These are phyloP conservation scores for Saxidomus purpurata DNA, from an alignment of 1,140 invertebrate species.

Conservation along the genomic window DNA sequence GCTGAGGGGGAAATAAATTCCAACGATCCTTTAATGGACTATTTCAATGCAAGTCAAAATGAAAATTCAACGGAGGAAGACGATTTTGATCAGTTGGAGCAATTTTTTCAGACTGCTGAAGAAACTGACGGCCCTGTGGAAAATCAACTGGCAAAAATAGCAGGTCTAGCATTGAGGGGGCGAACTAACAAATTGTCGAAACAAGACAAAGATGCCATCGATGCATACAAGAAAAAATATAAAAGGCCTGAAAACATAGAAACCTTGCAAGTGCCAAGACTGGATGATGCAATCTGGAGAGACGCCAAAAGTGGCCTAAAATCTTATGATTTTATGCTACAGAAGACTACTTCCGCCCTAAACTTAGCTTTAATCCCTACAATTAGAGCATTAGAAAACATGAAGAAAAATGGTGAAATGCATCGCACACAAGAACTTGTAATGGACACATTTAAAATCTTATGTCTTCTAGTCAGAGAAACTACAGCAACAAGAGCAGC, in stretches of 20 bases:
- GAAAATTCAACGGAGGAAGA: neutral
- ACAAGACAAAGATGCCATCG: slow-evolving; percentile 3
- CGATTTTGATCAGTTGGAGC: slow-evolving; percentile 11
- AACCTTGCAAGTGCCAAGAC: neutral
- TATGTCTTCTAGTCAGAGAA: neutral
- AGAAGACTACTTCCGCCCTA: neutral
- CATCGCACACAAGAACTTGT: neutral
- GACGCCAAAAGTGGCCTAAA: neutral
- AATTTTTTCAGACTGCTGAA: slow-evolving; percentile 24
- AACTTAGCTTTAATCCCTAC: neutral
- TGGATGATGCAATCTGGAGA: neutral
- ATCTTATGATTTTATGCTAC: neutral
- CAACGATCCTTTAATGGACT: slow-evolving; percentile 14
- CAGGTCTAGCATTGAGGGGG: slow-evolving; percentile 14
- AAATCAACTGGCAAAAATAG: slow-evolving; percentile 7
- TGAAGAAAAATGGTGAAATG: neutral
- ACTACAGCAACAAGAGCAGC: neutral
- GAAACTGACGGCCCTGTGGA: slow-evolving; percentile 29
- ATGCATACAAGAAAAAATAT: slow-evolving; percentile 5
- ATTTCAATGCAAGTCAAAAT: neutral
- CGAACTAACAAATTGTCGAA: neutral
- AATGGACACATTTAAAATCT: slow-evolving; percentile 7
- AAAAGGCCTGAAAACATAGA: neutral
- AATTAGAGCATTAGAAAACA: neutral
- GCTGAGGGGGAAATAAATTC: neutral